These are phyloP conservation scores for Eretmochelys imbricata DNA, from an alignment of 2,113 vertebrate species.

Conservation along the genomic window DNA sequence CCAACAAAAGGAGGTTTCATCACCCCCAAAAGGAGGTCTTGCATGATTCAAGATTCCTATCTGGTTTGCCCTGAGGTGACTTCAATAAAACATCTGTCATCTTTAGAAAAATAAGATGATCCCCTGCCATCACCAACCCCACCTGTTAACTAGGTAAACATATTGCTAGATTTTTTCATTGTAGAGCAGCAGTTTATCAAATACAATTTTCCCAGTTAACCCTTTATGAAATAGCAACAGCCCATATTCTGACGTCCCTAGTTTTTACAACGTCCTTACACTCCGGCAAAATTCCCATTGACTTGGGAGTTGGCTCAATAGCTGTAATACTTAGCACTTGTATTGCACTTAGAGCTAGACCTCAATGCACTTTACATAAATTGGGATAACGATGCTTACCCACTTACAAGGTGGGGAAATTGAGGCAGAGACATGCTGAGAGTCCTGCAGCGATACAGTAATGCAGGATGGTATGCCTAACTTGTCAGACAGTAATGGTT, in stretches of 20 bases:
- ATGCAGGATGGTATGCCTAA: not conserved
- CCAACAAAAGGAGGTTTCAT: constrained; percentile 52
- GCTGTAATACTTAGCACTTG: not conserved
- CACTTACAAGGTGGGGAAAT: not conserved
- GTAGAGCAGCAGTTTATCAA: not conserved
- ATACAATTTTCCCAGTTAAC: not conserved
- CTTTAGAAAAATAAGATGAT: constrained; percentile 15
- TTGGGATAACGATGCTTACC: not conserved
- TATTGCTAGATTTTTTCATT: not conserved
- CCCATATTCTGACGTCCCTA: not conserved
- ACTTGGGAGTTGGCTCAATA: not conserved
- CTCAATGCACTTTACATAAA: not conserved
- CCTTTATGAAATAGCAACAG: not conserved
- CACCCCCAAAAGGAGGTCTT: constrained; percentile 8
- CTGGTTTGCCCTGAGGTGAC: constrained; percentile 11
- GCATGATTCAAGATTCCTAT: constrained; percentile 45
- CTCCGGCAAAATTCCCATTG: not conserved
- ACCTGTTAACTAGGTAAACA: constrained; percentile 4
- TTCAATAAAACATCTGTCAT: constrained; percentile 34
- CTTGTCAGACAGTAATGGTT: not conserved
- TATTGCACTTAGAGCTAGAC: not conserved
- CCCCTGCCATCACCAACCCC: not conserved
- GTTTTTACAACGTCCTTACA: not conserved
- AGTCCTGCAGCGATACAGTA: not conserved
- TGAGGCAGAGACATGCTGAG: not conserved